Evolutionary conservation across 2,797 vertebrate genomes (phyloP), one percentile per base, ranked within the genome.

Genomic region (Todus mexicanus): DNA sequence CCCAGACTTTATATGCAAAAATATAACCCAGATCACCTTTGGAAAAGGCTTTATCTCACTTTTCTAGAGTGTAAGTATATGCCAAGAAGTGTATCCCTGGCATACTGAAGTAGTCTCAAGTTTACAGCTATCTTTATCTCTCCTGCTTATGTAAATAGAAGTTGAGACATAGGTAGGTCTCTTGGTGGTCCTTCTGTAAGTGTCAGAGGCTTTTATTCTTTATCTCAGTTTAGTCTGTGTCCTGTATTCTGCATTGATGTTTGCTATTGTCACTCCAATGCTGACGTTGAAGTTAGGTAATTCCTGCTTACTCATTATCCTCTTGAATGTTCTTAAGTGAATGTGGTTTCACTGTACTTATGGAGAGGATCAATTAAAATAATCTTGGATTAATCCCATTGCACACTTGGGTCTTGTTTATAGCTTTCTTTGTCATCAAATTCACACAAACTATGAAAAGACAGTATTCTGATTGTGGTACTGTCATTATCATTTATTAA

Each of bases 361-460:
- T 13, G 35, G 73, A 68, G 60, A 86, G 72, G 66, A 92, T 96
- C 94, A 96, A 95, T 94, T 93, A 94, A 94, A 47, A 90, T 89
- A 95, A 96, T 94, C 88, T 94, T 80, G 53, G 75, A 93, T 94
- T 96, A 96, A 95, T 97, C 77, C 57, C 87, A 82, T 94, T 91
- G 90, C 60, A 61, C 59, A 68, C 68, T 78, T 94, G 85, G 47
- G 70, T 84, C 72, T 94, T 94, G 60, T 94, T 95, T 93, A 89
- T 80, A 42, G 37, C 40, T 85, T 79, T 40, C 43, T 86, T 93
- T 92, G 74, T 77, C 40, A 10, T 87, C 23, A n/a, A 76, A 87
- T 61, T 82, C 56, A 64, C 31, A 66, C 33, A 81, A 85, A 96
- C 40, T 16, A 5, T 78, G 74, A 71, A 94, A 91, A 91, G n/a